Conservation (phyloP, 2,888 invertebrate genomes). For the Phyllotreta cruciferae region DNA sequence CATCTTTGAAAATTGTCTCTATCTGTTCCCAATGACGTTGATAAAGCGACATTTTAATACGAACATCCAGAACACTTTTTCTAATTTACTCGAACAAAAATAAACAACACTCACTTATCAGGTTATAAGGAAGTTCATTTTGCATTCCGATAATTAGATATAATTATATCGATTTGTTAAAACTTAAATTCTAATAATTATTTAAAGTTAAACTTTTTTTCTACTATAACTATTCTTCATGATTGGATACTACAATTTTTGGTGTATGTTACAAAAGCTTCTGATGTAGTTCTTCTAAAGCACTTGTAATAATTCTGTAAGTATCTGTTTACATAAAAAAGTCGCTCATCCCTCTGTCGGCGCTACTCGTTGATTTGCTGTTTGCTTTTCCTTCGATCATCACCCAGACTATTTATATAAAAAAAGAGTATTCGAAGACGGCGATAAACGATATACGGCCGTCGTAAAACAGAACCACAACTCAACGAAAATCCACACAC, state of each 20-base stretch:
- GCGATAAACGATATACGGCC: slow-evolving; percentile 26
- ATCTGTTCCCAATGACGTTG: slow-evolving; percentile 6
- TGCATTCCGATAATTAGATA: too few relatives aligned
- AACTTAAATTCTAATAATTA: too few relatives aligned
- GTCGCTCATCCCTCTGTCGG: too few relatives aligned
- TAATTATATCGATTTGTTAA: too few relatives aligned
- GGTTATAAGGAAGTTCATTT: too few relatives aligned
- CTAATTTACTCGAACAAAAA: slow-evolving; percentile 10
- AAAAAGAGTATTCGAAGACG: slow-evolving; percentile 18
- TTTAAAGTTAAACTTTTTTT: too few relatives aligned
- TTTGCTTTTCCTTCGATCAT: slow-evolving; percentile 7
- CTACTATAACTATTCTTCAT: too few relatives aligned
- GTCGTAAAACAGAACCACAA: slow-evolving; percentile 24
- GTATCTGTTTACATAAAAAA: too few relatives aligned
- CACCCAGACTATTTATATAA: slow-evolving; percentile 19
- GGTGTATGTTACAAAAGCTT: too few relatives aligned
- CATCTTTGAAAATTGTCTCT: slow-evolving; percentile 17
- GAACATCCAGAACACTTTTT: neutral
- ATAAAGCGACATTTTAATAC: slow-evolving; percentile 7
- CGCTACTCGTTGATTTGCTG: neutral
- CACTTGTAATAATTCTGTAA: too few relatives aligned
- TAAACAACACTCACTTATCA: neutral
- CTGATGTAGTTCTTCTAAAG: too few relatives aligned
- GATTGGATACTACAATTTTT: too few relatives aligned
- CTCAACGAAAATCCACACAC: slow-evolving; percentile 19